Conservation (phyloP, 2,113 vertebrate genomes). For the Gopherus flavomarginatus region DNA sequence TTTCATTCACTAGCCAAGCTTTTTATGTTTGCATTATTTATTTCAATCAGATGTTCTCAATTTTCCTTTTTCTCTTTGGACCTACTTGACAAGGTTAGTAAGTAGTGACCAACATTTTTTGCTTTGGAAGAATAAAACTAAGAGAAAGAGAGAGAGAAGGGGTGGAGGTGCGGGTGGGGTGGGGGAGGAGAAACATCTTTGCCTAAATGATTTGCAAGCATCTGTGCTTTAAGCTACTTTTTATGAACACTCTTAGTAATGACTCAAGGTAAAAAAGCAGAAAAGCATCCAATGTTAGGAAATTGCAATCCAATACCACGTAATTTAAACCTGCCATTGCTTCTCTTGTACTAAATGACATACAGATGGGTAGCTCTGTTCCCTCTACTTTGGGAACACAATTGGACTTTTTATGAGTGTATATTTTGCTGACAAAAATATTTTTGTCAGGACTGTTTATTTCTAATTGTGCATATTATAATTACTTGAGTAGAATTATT, state of each 20-base stretch:
- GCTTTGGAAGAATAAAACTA: conserved; percentile 56
- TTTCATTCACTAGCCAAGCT: conserved; percentile 82
- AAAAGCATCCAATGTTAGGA: conserved; percentile 88
- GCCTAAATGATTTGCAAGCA: conserved; percentile 84
- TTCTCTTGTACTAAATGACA: conserved; percentile 89
- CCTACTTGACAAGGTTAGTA: conserved; percentile 82
- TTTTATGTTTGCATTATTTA: conserved; percentile 87
- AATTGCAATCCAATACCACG: conserved; percentile 91
- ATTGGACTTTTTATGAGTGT: conserved; percentile 83
- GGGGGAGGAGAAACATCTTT: conserved; percentile 78
- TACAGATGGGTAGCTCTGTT: conserved; percentile 88
- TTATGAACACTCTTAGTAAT: conserved; percentile 87
- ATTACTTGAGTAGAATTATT: conserved; percentile 67
- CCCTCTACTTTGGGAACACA: conserved; percentile 80
- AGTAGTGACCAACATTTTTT: conserved; percentile 77
- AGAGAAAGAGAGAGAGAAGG: conserved; percentile 60
- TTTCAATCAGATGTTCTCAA: conserved; percentile 89
- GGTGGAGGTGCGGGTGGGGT: conserved; percentile 69
- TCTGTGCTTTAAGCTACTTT: conserved; percentile 86
- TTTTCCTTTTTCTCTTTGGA: conserved; percentile 80
- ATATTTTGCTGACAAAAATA: conserved; percentile 74
- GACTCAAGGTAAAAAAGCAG: conserved; percentile 86
- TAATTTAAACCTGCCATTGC: conserved; percentile 92
- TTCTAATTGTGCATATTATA: conserved; percentile 77
- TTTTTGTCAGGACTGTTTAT: conserved; percentile 73